phyloP scores from a whole-genome alignment of 2,797 vertebrate genomes.

The Eutrigla gurnardus region DNA sequence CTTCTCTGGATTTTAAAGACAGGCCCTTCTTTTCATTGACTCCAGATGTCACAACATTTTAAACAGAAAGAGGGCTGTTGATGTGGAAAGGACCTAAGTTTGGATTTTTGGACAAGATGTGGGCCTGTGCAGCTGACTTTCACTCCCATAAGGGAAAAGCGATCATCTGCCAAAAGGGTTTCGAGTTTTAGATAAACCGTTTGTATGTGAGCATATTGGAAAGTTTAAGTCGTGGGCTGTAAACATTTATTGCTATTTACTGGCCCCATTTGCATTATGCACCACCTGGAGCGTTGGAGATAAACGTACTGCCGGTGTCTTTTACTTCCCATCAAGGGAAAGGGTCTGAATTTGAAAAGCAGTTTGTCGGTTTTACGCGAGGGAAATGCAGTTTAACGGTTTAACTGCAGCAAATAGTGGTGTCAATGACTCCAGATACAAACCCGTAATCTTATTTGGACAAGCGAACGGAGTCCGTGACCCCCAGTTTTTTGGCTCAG shows the following conservation, averaged over 20 bases:
- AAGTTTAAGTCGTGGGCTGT: constrained; percentile 72
- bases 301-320: constrained; percentile 44
- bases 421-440: constrained; percentile 63
- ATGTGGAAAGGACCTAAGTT: constrained; percentile 59
- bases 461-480: constrained; percentile 70
- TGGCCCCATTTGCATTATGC: constrained; percentile 61
- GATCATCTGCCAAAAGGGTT: constrained; percentile 67
- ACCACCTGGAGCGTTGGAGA: constrained; percentile 67
- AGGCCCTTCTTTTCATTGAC: constrained; percentile 61
- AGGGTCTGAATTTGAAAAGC: constrained; percentile 41
- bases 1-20: constrained; percentile 57
- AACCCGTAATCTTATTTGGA: constrained; percentile 75
- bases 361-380: constrained; percentile 32
- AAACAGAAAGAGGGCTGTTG: constrained; percentile 56
- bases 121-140: constrained; percentile 72
- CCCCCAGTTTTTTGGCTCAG: constrained; percentile 57
- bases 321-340: constrained; percentile 27
- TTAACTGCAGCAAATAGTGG: constrained; percentile 71
- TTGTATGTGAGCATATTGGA: constrained; percentile 72
- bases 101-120: constrained; percentile 71
- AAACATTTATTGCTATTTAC: constrained; percentile 78
- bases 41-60: constrained; percentile 76
- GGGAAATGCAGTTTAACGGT: constrained; percentile 46
- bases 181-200: constrained; percentile 64
- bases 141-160: constrained; percentile 55